A percentile compares a stretch with the other conserved stretches of the same genome.
These are phyloP conservation scores for Diploptera punctata DNA, from an alignment of 2,888 invertebrate species.

Conservation along the genomic window DNA sequence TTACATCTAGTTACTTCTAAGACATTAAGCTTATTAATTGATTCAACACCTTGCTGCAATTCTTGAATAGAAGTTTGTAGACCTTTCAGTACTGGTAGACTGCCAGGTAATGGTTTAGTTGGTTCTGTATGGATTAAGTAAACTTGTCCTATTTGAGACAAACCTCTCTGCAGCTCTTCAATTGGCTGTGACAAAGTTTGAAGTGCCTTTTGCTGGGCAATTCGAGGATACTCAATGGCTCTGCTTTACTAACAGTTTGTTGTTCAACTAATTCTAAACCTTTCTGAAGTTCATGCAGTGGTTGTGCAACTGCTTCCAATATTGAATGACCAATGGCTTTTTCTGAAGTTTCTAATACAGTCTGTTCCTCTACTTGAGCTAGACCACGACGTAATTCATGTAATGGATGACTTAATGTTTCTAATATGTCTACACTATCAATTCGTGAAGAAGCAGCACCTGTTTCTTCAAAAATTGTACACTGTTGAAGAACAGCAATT, in stretches of 20 bases:
- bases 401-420: constrained; percentile 29
- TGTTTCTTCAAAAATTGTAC: not conserved
- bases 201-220: constrained; percentile 8
- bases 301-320: constrained; percentile 63
- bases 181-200: constrained; percentile 35
- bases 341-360: constrained; percentile 67
- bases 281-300: constrained; percentile 59
- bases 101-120: not conserved
- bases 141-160: constrained; percentile 9
- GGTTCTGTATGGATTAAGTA: constrained; percentile 9
- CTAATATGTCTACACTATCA: constrained; percentile 27
- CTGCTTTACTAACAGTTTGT: constrained; percentile 52
- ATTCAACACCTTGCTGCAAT: constrained; percentile 14
- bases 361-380: constrained; percentile 71
- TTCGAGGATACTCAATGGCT: not conserved
- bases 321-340: constrained; percentile 71
- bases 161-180: constrained; percentile 34
- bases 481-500: not conserved
- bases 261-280: constrained; percentile 56
- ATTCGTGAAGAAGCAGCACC: not conserved
- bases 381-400: constrained; percentile 68
- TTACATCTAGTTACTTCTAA: not conserved
- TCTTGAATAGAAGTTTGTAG: constrained; percentile 9
- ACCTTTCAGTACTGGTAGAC: not conserved
- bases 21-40: not conserved